These are phyloP conservation scores for Plagiodera versicolora DNA, from an alignment of 2,888 invertebrate species.

Conservation along the genomic window DNA sequence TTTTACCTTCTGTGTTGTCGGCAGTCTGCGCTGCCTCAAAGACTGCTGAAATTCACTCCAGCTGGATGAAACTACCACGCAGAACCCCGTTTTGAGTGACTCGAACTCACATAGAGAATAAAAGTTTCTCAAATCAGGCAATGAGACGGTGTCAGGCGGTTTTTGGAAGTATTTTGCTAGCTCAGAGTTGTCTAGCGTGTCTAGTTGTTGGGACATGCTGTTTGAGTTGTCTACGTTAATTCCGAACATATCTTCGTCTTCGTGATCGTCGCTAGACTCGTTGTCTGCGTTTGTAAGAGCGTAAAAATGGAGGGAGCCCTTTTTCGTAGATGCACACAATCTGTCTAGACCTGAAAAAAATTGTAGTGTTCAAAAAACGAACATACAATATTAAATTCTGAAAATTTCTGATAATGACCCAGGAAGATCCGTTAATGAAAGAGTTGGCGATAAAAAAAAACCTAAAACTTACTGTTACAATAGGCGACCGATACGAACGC, in stretches of 20 bases:
- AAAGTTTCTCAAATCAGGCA: slow-evolving; percentile 59
- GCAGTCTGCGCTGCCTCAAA: slow-evolving; percentile 84
- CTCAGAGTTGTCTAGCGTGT: slow-evolving; percentile 42
- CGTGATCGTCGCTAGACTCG: slow-evolving; percentile 71
- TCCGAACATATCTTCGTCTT: slow-evolving; percentile 64
- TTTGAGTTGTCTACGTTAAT: slow-evolving; percentile 29
- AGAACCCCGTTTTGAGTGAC: slow-evolving; percentile 64
- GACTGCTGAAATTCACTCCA: slow-evolving; percentile 94
- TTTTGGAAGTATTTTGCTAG: slow-evolving; percentile 47
- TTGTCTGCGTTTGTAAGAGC: slow-evolving; percentile 73
- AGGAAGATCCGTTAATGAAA: too few relatives aligned
- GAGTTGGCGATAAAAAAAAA: too few relatives aligned
- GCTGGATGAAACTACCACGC: slow-evolving; percentile 88
- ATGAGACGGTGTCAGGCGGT: slow-evolving; percentile 43
- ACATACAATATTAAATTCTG: too few relatives aligned
- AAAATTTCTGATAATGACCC: too few relatives aligned
- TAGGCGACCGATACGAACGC: slow-evolving; percentile 82
- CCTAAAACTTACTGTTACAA: slow-evolving; percentile 70
- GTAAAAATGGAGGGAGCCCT: slow-evolving; percentile 82
- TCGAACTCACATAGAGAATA: slow-evolving; percentile 79
- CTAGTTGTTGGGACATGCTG: slow-evolving; percentile 30
- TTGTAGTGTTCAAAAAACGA: too few relatives aligned
- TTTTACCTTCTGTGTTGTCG: slow-evolving; percentile 59
- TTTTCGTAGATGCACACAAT: slow-evolving; percentile 79
- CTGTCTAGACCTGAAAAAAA: slow-evolving; percentile 74